Evolutionary conservation across 2,113 vertebrate genomes (phyloP).

Genomic region (Lasiurus borealis): DNA sequence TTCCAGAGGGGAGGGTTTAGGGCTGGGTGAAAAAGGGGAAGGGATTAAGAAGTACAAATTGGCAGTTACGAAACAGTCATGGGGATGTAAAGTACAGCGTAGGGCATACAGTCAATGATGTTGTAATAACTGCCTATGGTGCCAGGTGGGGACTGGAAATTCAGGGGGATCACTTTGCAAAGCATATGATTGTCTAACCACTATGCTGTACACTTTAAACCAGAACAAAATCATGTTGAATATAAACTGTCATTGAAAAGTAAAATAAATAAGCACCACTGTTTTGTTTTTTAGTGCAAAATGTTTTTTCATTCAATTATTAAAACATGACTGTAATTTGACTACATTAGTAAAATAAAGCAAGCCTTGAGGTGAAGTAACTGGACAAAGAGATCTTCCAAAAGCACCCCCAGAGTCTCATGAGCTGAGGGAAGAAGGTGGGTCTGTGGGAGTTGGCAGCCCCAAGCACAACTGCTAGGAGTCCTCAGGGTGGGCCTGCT

Average conservation of each 20-base stretch:
- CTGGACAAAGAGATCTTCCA: constrained; percentile 53
- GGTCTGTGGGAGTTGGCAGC: constrained; percentile 18
- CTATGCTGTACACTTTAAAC: background rate
- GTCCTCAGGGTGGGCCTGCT: background rate
- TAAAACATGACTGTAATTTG: constrained; percentile 77
- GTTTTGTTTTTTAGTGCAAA: constrained; percentile 41
- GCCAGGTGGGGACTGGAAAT: background rate
- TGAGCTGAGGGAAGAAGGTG: constrained; percentile 72
- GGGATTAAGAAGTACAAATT: background rate
- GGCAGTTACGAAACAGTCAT: background rate
- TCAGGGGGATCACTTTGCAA: background rate
- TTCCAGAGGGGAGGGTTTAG: background rate
- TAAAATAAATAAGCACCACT: background rate
- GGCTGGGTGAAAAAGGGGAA: background rate
- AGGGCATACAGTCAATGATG: background rate
- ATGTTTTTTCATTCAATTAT: constrained; percentile 54
- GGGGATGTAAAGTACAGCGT: background rate
- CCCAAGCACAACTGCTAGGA: background rate
- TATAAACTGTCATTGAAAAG: background rate
- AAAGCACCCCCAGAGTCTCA: background rate
- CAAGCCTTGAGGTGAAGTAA: constrained; percentile 67
- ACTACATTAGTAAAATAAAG: constrained; percentile 52
- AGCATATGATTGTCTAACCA: background rate
- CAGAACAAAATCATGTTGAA: background rate
- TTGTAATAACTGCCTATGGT: background rate